Evolutionary conservation across 2,113 vertebrate species (phyloP).

Genomic region (Crotalus horridus): DNA sequence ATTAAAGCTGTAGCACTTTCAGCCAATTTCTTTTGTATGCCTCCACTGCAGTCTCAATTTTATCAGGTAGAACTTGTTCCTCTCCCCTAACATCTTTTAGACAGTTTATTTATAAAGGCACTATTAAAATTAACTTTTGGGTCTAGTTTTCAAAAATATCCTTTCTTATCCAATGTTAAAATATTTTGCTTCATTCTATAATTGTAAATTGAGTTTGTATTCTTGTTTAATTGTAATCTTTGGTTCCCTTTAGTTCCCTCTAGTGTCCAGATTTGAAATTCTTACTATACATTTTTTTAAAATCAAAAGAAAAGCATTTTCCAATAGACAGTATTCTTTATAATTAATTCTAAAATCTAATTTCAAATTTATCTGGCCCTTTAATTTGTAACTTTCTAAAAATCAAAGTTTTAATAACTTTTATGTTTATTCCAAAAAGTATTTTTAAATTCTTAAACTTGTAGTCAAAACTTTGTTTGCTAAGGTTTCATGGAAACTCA

Average conservation of each 20-base stretch:
- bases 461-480: too few species aligned
- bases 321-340: not conserved
- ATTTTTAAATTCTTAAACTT: too few species aligned
- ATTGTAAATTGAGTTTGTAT: not conserved
- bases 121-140: not conserved
- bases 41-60: not conserved
- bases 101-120: not conserved
- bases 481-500: too few species aligned
- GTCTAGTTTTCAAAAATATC: not conserved
- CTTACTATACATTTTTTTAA: not conserved
- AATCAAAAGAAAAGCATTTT: not conserved
- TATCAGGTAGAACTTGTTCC: not conserved
- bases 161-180: not conserved
- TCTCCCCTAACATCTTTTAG: not conserved
- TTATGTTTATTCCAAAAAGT: not conserved
- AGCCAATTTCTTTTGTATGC: not conserved
- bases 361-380: not conserved
- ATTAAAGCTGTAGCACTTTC: not conserved
- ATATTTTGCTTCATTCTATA: not conserved
- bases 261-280: not conserved
- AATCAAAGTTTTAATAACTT: not conserved
- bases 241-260: not conserved
- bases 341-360: not conserved
- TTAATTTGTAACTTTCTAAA: not conserved
- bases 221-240: not conserved